These are phyloP conservation scores for Halcyon leucocephala DNA, from an alignment of 2,797 vertebrate species.

Conservation along the genomic window DNA sequence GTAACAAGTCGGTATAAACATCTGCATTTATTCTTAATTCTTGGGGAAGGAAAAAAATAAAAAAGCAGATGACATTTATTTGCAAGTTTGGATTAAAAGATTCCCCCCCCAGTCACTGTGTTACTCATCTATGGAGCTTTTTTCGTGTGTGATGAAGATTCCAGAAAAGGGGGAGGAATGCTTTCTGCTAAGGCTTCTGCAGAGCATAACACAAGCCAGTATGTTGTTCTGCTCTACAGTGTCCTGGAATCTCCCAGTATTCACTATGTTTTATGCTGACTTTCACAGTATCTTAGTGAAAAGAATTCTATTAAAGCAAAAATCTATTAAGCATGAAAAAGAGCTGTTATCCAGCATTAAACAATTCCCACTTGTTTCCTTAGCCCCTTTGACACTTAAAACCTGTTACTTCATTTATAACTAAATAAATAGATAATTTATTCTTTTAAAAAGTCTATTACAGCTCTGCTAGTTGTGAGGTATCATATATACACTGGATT, in stretches of 20 bases:
- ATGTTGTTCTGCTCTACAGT: not conserved
- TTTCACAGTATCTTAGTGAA: not conserved
- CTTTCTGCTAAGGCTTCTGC: not conserved
- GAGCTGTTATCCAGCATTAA: not conserved
- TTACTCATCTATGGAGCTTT: not conserved
- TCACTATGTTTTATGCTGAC: not conserved
- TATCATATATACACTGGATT: not conserved
- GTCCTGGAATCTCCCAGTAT: not conserved
- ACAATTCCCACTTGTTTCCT: not conserved
- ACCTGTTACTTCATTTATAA: not conserved
- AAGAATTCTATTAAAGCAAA: not conserved
- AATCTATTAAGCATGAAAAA: not conserved
- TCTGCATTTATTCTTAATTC: not conserved
- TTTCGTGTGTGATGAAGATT: not conserved
- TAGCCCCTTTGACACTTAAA: not conserved
- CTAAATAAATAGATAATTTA: not conserved
- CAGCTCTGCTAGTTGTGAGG: not conserved
- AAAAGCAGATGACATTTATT: not conserved
- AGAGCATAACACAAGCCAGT: not conserved
- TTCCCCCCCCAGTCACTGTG: not conserved
- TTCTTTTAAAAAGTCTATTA: not conserved
- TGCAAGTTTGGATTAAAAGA: not conserved
- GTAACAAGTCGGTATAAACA: not conserved
- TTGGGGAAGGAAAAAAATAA: not conserved
- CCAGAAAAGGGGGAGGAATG: not conserved